Evolutionary conservation across 1,140 invertebrate species (phyloP).

Genomic region (Cotesia typhae): DNA sequence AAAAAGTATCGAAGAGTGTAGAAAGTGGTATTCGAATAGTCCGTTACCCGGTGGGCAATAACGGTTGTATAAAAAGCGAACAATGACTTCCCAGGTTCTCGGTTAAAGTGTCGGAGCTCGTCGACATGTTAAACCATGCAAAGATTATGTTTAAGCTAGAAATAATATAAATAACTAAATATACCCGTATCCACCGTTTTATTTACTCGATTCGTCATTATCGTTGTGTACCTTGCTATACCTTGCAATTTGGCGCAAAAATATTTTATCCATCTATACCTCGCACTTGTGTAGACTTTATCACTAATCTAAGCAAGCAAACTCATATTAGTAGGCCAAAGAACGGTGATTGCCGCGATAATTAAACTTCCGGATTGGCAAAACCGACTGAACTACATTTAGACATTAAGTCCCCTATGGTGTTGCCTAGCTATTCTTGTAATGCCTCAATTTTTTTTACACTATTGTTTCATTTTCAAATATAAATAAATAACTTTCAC

Average conservation of each 20-base stretch:
- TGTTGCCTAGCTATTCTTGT: too few relatives aligned
- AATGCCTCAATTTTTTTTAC: neutral
- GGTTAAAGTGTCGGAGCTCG: slow-evolving; percentile 19
- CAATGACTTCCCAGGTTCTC: slow-evolving; percentile 34
- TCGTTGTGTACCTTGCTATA: too few relatives aligned
- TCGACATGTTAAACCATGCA: slow-evolving; percentile 19
- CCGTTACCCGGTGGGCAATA: slow-evolving; percentile 21
- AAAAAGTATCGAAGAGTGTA: slow-evolving; percentile 2
- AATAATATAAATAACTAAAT: slow-evolving; percentile 18
- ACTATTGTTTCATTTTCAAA: slow-evolving; percentile 7
- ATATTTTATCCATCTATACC: slow-evolving; percentile 9
- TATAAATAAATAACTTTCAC: neutral
- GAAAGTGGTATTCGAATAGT: slow-evolving; percentile 36
- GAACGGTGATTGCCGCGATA: slow-evolving; percentile 40
- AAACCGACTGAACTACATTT: slow-evolving; percentile 28
- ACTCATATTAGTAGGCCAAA: slow-evolving; percentile 36
- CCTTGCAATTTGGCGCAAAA: too few relatives aligned
- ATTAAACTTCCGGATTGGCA: slow-evolving; percentile 37
- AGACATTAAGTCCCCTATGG: neutral
- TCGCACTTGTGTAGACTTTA: neutral
- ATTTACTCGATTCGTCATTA: neutral
- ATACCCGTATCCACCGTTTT: slow-evolving; percentile 17
- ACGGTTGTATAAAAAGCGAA: slow-evolving; percentile 31
- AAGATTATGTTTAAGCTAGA: too few relatives aligned
- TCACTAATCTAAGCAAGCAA: slow-evolving; percentile 2